phyloP scores from a whole-genome alignment of 37 sponge, comb jelly and placozoan species.

The Ianthella basta region DNA sequence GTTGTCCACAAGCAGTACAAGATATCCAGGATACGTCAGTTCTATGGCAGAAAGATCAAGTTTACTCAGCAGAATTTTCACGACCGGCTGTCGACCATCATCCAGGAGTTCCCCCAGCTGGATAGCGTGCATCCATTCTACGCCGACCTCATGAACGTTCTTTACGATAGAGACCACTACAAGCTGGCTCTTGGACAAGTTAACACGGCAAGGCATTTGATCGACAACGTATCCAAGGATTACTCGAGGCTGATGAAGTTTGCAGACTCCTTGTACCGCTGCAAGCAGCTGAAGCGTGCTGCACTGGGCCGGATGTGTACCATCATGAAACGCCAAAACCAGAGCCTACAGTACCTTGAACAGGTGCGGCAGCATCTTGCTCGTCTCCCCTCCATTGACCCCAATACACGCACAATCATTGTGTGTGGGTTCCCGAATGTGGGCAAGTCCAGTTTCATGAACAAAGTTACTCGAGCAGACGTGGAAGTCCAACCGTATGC shows the following conservation, averaged over 20 bases:
- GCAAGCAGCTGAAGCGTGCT: conserved; percentile 98
- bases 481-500: conserved; percentile 99
- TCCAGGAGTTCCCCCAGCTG: conserved; percentile 96
- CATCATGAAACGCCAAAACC: conserved; percentile 97
- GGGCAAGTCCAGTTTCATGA: conserved; percentile 98
- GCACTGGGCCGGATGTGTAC: conserved; percentile 99
- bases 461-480: conserved; percentile 96
- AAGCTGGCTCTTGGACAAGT: conserved; percentile 98
- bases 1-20: conserved; percentile 95
- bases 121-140: conserved; percentile 99
- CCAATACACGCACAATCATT: conserved; percentile 95
- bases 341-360: conserved; percentile 96
- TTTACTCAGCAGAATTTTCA: conserved; percentile 97
- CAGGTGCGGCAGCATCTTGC: conserved; percentile 97
- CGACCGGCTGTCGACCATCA: conserved; percentile 84
- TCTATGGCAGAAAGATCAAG: conserved; percentile 96
- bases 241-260: conserved; percentile 94
- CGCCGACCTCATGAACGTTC: conserved; percentile 98
- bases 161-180: conserved; percentile 98
- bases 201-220: conserved; percentile 94
- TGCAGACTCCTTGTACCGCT: conserved; percentile 97
- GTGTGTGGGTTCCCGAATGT: conserved; percentile 99
- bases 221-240: conserved; percentile 96
- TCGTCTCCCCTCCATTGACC: conserved; percentile 96
- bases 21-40: conserved; percentile 94